phyloP scores from a whole-genome alignment of 2,797 vertebrate species.

The Cynopterus sphinx region DNA sequence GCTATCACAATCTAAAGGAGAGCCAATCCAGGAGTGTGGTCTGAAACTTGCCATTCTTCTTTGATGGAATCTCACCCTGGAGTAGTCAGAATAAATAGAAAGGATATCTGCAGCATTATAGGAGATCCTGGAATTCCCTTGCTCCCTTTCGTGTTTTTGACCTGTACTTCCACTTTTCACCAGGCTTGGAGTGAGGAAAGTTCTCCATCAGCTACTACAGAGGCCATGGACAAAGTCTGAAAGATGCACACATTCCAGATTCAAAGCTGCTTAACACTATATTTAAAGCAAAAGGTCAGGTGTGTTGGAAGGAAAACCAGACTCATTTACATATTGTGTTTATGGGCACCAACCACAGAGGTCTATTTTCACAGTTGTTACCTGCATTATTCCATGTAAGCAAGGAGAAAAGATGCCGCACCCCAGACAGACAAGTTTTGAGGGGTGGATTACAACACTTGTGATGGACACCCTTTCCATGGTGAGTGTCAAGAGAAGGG shows the following conservation, averaged over 20 bases:
- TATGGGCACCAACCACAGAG: not conserved
- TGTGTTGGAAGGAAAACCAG: not conserved
- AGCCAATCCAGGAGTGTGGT: not conserved
- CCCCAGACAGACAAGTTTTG: not conserved
- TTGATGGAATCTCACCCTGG: not conserved
- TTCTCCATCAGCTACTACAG: not conserved
- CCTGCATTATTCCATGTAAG: not conserved
- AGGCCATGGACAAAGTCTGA: not conserved
- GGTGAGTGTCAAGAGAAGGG: not conserved
- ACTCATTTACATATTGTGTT: not conserved
- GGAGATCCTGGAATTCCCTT: not conserved
- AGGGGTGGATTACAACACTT: not conserved
- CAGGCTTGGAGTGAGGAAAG: not conserved
- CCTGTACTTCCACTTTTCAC: not conserved
- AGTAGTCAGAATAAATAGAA: not conserved
- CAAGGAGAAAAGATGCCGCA: not conserved
- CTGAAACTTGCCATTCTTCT: not conserved
- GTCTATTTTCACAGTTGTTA: not conserved
- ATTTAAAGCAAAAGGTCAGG: not conserved
- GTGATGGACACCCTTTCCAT: not conserved
- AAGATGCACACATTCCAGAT: not conserved
- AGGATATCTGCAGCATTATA: not conserved
- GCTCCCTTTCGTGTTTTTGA: not conserved
- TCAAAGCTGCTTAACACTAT: not conserved
- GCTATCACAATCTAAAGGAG: not conserved